Percentiles rank a stretch among this genome's conserved stretches.
phyloP scores from a whole-genome alignment of 2,797 vertebrate species.

The Gila robusta region DNA sequence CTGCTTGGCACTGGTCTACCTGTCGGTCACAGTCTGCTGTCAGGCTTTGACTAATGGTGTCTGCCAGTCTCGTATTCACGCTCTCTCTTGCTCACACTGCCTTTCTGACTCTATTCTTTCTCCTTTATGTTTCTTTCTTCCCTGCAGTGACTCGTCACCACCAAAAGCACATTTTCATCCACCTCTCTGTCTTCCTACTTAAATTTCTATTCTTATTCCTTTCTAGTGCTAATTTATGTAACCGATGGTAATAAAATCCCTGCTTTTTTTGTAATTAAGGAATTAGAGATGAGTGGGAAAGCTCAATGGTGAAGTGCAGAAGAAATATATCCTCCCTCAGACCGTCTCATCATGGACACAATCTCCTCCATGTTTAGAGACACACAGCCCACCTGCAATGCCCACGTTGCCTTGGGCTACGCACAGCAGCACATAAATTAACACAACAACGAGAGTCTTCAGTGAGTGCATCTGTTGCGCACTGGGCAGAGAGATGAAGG shows the following conservation, averaged over 20 bases:
- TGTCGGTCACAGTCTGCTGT: conserved; percentile 59
- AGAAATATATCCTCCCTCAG: conserved; percentile 30
- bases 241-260: conserved; percentile 11
- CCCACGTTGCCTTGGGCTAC: conserved; percentile 22
- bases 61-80: conserved; percentile 41
- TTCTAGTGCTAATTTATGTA: conserved; percentile 8
- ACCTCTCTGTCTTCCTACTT: not conserved
- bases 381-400: conserved; percentile 25
- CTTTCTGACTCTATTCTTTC: conserved; percentile 10
- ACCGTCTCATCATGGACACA: conserved; percentile 31
- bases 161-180: not conserved
- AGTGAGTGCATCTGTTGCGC: conserved; percentile 25
- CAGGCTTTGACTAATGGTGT: conserved; percentile 60
- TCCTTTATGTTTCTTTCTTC: conserved; percentile 34
- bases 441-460: conserved; percentile 39
- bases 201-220: not conserved
- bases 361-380: conserved; percentile 19
- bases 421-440: conserved; percentile 46
- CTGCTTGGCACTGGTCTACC: conserved; percentile 49
- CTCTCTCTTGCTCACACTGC: conserved; percentile 26
- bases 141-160: conserved; percentile 17
- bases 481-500: conserved; percentile 13
- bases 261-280: conserved; percentile 5
- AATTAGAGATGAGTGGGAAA: conserved; percentile 28
- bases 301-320: conserved; percentile 18